Evolutionary conservation across 2,888 invertebrate genomes (phyloP).

Genomic region (Conomelus anceps): DNA sequence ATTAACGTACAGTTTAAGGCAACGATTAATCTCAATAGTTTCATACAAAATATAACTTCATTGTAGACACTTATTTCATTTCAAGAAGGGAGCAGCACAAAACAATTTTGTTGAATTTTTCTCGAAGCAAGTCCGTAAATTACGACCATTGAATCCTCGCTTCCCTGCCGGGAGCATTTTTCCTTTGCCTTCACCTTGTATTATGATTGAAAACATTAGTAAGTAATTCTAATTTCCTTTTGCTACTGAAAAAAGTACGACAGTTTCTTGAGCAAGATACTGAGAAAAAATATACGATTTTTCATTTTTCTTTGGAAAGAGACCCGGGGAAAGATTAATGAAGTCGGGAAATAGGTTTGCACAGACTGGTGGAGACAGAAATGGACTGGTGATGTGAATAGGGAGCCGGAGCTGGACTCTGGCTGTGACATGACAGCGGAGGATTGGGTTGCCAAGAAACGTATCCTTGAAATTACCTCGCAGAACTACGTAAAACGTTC

Average conservation of each 20-base stretch:
- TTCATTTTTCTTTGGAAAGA: not conserved
- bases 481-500: not conserved
- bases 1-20: not conserved
- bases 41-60: not conserved
- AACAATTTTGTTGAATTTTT: not conserved
- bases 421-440: no score
- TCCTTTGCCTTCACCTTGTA: no score
- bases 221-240: no score
- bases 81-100: not conserved
- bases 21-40: not conserved
- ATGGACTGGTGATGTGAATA: not conserved
- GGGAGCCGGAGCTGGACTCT: no score
- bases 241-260: no score
- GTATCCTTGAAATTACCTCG: no score
- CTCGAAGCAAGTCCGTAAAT: not conserved
- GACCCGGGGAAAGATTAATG: not conserved
- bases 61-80: not conserved
- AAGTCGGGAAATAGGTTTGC: not conserved
- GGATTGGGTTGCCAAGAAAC: no score
- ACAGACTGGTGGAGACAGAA: not conserved
- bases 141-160: not conserved
- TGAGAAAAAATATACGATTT: not conserved
- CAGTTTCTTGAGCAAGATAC: no score
- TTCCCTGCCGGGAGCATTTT: no score
- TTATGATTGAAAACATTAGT: no score